Evolutionary conservation across 1,140 invertebrate species (phyloP), one percentile per base, ranked within the genome.

Genomic region (Drosophila pallidifrons): DNA sequence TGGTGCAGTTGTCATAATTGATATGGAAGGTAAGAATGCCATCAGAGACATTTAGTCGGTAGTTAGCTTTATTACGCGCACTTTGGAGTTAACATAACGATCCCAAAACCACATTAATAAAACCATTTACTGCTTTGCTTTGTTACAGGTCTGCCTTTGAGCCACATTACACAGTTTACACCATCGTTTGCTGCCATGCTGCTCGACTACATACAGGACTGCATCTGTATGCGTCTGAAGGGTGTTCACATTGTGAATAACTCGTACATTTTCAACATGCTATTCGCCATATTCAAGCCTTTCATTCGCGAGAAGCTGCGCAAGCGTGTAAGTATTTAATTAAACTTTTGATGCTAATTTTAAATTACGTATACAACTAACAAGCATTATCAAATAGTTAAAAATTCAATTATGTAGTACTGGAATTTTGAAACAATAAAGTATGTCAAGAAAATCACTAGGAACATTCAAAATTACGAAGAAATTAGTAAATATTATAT

Each of bases 181-280:
- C 96, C 96, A 0, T 94, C 81, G 76, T 95, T 94, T 93, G 96
- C 95, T 47, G 95, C 93, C 88, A 94, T 93, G 86, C 91, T 94
- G 43, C 82, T 95, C 35, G 95, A 94, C 52, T 96, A 95, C 93
- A 94, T 96, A 67, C 96, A 95, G 92, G 96, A 95, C 72, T 92
- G 82, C 74, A 92, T 92, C 47, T 85, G 75, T 43, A 79, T 94
- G 35, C 94, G 96, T 11, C 83, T 97, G 2, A 96, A 96, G 87
- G 94, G 94, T 1, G 94, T 96, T 46, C 96, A 97, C 82, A 94
- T 97, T 60, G 93, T 97, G 10, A 97, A 97, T 92, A 96, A 97
- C 89, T 96, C 96, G 1, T 95, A 94, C 77, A 93, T 97, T 25
- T 95, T 97, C 81, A 96, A 96, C 82, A 95, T 96, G 85, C 93